Percentiles rank a stretch among this genome's conserved stretches.
Conservation (phyloP, 2,113 vertebrate species). For the Pterophyllum scalare region DNA sequence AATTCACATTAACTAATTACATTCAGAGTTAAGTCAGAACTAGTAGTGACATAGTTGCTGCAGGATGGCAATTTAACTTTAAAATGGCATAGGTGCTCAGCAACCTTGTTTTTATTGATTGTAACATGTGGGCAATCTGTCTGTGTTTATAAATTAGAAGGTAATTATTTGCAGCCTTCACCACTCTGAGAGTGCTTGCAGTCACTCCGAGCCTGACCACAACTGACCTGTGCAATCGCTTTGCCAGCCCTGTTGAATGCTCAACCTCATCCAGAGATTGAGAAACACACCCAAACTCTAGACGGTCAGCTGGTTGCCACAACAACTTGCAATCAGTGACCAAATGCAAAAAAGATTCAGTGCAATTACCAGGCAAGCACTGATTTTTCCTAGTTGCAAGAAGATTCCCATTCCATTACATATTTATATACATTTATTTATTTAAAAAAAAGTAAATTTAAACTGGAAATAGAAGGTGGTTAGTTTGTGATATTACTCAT, state of each 20-base stretch:
- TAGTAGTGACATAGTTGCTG: background rate
- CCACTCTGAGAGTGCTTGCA: background rate
- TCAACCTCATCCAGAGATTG: background rate
- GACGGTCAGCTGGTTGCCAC: background rate
- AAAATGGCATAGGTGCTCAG: background rate
- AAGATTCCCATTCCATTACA: too few species aligned
- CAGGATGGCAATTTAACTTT: background rate
- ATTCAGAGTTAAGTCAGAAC: background rate
- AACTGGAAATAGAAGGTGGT: too few species aligned
- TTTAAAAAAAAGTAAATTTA: too few species aligned
- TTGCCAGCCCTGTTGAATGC: background rate
- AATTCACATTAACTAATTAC: background rate
- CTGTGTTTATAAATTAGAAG: background rate
- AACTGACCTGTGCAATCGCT: too few species aligned
- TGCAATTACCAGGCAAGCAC: background rate
- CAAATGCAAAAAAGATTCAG: background rate
- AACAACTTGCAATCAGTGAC: background rate
- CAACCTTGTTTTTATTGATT: background rate
- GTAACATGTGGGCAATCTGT: background rate
- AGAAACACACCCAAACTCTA: background rate
- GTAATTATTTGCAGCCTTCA: background rate
- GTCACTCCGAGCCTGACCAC: too few species aligned
- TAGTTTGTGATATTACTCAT: too few species aligned
- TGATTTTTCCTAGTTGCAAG: background rate
- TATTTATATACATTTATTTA: too few species aligned